Percentiles rank a stretch among this genome's conserved stretches.
Evolutionary conservation across 2,113 vertebrate genomes (phyloP).

Genomic region (Tauraco erythrolophus): DNA sequence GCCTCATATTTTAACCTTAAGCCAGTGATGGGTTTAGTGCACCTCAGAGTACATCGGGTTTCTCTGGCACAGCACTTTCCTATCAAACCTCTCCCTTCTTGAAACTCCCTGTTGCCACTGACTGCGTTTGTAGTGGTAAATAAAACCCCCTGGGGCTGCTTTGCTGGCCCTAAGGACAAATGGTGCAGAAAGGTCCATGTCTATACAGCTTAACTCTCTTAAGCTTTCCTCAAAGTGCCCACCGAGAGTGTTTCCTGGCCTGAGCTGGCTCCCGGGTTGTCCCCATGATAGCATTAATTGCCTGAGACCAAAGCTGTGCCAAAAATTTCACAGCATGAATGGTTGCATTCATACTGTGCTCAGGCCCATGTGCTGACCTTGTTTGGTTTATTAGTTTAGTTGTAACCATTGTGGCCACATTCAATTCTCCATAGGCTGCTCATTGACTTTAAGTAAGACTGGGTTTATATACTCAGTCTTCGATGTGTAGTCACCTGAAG

Average conservation of each 20-base stretch:
- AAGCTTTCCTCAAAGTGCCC: background rate
- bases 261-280: background rate
- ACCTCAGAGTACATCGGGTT: background rate
- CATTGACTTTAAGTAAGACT: background rate
- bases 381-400: background rate
- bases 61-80: background rate
- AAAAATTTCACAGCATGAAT: background rate
- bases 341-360: background rate
- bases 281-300: background rate
- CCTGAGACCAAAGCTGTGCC: background rate
- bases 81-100: background rate
- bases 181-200: background rate
- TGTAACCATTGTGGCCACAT: background rate
- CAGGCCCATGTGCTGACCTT: background rate
- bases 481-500: background rate
- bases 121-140: background rate
- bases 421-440: background rate
- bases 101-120: background rate
- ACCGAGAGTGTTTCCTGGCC: background rate
- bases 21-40: background rate
- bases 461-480: background rate
- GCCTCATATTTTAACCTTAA: background rate
- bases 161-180: background rate
- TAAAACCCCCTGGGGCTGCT: background rate
- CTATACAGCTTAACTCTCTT: background rate